Base-by-base conservation (phyloP, 2,113 vertebrate species). In the Nerophis ophidion region DNA sequence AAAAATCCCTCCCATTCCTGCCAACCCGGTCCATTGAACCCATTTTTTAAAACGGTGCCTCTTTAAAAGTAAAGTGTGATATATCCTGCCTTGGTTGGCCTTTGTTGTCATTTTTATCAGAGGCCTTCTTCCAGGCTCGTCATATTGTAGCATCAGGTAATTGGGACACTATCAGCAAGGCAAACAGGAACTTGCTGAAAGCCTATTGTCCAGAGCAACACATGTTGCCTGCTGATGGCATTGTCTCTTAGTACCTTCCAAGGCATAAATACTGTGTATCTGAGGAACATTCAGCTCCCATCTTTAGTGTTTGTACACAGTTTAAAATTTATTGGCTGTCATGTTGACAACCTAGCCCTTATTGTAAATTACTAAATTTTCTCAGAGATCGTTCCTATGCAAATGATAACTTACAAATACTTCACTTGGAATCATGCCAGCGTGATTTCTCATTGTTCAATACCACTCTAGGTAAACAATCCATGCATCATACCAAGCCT, bases 111-210 rank as follows among this genome's bases (percentile, higher is more conserved):
- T 66, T 71, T 70, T 85, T 85, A 88, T 88, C 83, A 77, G 71
- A 42, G 60, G 60, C 66, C 59, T 65, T 73, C 71, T 62, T 77
- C 64, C 65, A 60, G 79, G 65, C 69, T 64, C 69, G 55, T 77
- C 70, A 68, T 69, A 44, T 74, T 75, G 66, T 80, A 75, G 44
- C 64, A 69, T 59, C 54, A 76, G 70, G 60, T 74, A 60, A 83
- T 70, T 63, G 58, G 50, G 75, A 58, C 52, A 13, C 71, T 87
- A 85, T 87, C 87, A 85, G 66, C 66, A 73, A 80, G 52, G 60
- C 74, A 79, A 81, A 82, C 82, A 86, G 82, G 82, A 86, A 84
- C 76, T 81, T 71, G 75, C 70, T 84, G 66, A 77, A 74, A 74
- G 63, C 63, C 70, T 53, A 77, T 86, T 88, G 84, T 87, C 65